Evolutionary conservation across 2,888 invertebrate genomes (phyloP), one percentile per base, ranked within the genome.

Genomic region (Noctuana brunneofusca): DNA sequence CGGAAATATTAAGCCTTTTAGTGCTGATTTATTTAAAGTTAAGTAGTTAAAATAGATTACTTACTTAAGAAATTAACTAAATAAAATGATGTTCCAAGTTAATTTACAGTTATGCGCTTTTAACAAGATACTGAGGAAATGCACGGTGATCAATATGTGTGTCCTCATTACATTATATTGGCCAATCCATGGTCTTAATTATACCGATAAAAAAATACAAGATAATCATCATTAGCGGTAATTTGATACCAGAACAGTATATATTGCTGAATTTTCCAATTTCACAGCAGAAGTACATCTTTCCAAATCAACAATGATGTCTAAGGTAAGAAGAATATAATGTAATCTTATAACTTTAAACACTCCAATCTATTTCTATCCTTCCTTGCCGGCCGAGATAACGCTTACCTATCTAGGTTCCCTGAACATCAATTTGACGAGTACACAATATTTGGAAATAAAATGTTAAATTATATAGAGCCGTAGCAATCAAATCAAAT

Each of bases 241-340:
- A 9, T 27, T 30, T 46, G 58, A 52, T 59, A 52, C 14, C 59
- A 24, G 9, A 1, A 14, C 14, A 16, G 30, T 59, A 59, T 59
- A 59, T 30, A 59, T 30, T 22, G 30, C 1, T 8, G 14, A 20
- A 14, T 22, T 46, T 30, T 20, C n/a, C 14, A 30, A 14, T 16
- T 43, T 43, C 12, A 50, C 27, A 18, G 32, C 58, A 58, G 16
- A 30, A 27, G 27, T 27, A n/a, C 11, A 41, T 11, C 18, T 12
- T 24, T 12, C 6, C 11, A n/a, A 24, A 58, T 6, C 30, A 3
- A 41, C 27, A 41, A 58, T 27, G 32, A 20, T 41, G 50, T 24
- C n/a, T 24, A 50, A 58, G 58, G 58, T 58, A 50, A 58, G 58
- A 32, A n/a, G 3, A 35, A n/a, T 35, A 35, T 35, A 12, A 35